Conservation (phyloP, 2,797 vertebrate genomes). For the Carapus acus region DNA sequence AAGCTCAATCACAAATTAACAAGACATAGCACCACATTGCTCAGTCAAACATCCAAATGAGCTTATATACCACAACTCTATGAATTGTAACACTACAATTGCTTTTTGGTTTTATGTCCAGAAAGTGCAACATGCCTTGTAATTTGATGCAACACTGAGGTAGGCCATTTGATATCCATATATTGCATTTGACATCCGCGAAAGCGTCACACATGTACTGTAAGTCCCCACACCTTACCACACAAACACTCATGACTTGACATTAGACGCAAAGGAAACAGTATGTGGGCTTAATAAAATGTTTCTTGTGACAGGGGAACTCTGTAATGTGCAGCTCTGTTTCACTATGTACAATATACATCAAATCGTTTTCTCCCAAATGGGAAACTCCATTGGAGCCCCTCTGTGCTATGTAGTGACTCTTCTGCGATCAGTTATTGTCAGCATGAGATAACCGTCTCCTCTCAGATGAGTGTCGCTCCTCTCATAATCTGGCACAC, state of each 20-base stretch:
- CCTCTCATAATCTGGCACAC: constrained; percentile 72
- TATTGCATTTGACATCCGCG: constrained; percentile 47
- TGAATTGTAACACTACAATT: constrained; percentile 35
- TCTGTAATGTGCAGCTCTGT: constrained; percentile 26
- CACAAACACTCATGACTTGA: constrained; percentile 21
- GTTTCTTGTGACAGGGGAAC: constrained; percentile 26
- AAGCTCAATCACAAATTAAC: constrained; percentile 35
- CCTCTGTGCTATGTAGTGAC: constrained; percentile 63
- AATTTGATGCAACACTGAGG: constrained; percentile 65
- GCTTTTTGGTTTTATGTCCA: constrained; percentile 51
- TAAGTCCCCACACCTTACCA: constrained; percentile 10
- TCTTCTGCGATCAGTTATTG: constrained; percentile 51
- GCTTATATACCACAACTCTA: constrained; percentile 61
- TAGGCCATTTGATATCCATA: constrained; percentile 55
- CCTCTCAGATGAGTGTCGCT: constrained; percentile 20
- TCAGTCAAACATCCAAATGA: constrained; percentile 49
- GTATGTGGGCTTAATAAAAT: constrained; percentile 17
- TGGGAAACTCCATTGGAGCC: constrained; percentile 37
- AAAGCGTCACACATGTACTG: constrained; percentile 5
- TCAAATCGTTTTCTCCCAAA: constrained; percentile 27
- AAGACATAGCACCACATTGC: constrained; percentile 61
- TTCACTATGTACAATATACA: constrained; percentile 27
- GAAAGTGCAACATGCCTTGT: constrained; percentile 70
- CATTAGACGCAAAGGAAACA: constrained; percentile 4
- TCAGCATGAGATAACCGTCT: constrained; percentile 33